Evolutionary conservation across 2,888 invertebrate species (phyloP).

Genomic region (Philereme vetulata): DNA sequence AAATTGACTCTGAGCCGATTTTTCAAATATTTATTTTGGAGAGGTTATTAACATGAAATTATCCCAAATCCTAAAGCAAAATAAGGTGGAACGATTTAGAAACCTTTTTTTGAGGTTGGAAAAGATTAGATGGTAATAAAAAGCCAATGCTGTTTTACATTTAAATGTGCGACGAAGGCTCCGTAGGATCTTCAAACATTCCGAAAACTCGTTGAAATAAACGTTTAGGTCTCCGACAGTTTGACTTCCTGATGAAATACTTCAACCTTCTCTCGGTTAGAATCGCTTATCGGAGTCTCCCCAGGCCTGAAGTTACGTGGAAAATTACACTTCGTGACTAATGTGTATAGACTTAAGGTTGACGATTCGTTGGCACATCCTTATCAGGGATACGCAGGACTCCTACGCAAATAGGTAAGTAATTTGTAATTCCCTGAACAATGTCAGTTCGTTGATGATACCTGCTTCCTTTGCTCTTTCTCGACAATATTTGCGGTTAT

Average conservation of each 20-base stretch:
- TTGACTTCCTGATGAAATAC: slow-evolving; percentile 9
- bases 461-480: no score
- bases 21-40: no score
- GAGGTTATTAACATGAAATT: not conserved
- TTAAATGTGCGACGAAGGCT: slow-evolving; percentile 13
- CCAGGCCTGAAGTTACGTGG: slow-evolving; percentile 2
- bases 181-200: slow-evolving; percentile 9
- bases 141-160: slow-evolving; percentile 5
- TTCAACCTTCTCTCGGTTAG: slow-evolving; percentile 6
- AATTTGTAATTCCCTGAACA: slow-evolving; percentile 1
- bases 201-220: slow-evolving; percentile 12
- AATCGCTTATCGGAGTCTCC: slow-evolving; percentile 9
- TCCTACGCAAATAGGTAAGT: slow-evolving; percentile 16
- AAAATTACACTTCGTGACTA: slow-evolving; percentile 11
- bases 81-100: not conserved
- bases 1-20: no score
- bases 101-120: slow-evolving; percentile 2
- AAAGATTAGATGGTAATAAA: slow-evolving; percentile 9
- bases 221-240: slow-evolving; percentile 8
- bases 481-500: no score
- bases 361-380: slow-evolving; percentile 15
- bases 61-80: not conserved
- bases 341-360: slow-evolving; percentile 10
- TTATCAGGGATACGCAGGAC: slow-evolving; percentile 25
- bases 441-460: no score